Percentiles rank a stretch among this genome's conserved stretches.
phyloP scores from a whole-genome alignment of 2,113 vertebrate genomes.

The Diadophis punctatus region DNA sequence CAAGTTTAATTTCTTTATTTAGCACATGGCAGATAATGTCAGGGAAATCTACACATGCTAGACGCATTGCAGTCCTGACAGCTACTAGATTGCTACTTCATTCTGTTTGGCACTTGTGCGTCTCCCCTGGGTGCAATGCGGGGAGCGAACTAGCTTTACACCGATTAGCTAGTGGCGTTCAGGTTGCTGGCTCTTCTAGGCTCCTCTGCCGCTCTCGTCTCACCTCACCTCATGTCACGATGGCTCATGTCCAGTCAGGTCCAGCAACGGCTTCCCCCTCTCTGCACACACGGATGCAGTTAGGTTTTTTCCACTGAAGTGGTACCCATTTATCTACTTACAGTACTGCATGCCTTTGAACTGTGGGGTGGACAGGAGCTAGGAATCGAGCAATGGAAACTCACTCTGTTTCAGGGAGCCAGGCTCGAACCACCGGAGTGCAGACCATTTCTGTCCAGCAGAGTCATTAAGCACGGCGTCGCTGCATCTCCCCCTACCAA shows the following conservation, averaged over 20 bases:
- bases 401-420: not conserved
- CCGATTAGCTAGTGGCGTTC: not conserved
- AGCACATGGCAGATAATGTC: not conserved
- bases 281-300: rapidly evolving
- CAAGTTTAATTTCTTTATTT: not conserved
- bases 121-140: no score
- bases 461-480: not conserved
- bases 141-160: not conserved
- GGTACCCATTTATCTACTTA: not conserved
- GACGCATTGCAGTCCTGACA: not conserved
- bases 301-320: not conserved
- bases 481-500: not conserved
- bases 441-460: not conserved
- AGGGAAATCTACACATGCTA: not conserved
- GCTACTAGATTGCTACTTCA: not conserved
- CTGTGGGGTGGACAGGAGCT: not conserved
- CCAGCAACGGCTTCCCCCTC: not conserved
- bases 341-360: not conserved
- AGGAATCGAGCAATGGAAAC: not conserved
- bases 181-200: not conserved
- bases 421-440: not conserved
- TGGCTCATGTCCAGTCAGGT: not conserved
- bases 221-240: not conserved
- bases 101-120: not conserved
- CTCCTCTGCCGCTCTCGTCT: not conserved